Conservation (phyloP, 2,797 vertebrate genomes). For the Ataeniobius toweri region DNA sequence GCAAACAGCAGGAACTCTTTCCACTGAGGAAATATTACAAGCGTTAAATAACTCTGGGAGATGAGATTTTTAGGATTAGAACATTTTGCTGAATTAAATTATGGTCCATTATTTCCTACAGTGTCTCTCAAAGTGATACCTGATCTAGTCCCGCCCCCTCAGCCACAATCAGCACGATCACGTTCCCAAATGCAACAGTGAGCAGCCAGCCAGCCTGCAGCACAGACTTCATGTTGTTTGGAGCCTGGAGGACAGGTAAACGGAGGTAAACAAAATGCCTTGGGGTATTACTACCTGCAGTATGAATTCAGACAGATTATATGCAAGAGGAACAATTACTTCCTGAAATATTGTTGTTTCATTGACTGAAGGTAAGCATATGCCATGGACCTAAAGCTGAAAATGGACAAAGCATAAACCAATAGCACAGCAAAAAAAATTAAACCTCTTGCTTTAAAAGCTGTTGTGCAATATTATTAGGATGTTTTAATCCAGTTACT, state of each 20-base stretch:
- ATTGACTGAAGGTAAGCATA: too few species aligned
- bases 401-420: too few species aligned
- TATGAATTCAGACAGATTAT: too few species aligned
- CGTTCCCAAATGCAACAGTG: conserved; percentile 93
- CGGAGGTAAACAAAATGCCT: background rate
- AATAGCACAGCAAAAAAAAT: too few species aligned
- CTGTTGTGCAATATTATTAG: background rate
- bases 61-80: background rate
- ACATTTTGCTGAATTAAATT: background rate
- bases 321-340: too few species aligned
- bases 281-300: too few species aligned
- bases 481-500: background rate
- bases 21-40: conserved; percentile 80
- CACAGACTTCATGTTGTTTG: conserved; percentile 95
- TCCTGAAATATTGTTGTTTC: too few species aligned
- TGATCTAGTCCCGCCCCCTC: conserved; percentile 92
- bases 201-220: conserved; percentile 96
- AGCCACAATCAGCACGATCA: conserved; percentile 93
- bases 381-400: too few species aligned
- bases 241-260: conserved; percentile 81
- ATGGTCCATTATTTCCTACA: background rate
- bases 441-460: background rate
- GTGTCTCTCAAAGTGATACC: conserved; percentile 72
- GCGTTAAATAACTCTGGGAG: background rate
- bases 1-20: conserved; percentile 93